Evolutionary conservation across 2,113 vertebrate species (phyloP), one percentile per base, ranked within the genome.

Genomic region (Cryptotis parvus): DNA sequence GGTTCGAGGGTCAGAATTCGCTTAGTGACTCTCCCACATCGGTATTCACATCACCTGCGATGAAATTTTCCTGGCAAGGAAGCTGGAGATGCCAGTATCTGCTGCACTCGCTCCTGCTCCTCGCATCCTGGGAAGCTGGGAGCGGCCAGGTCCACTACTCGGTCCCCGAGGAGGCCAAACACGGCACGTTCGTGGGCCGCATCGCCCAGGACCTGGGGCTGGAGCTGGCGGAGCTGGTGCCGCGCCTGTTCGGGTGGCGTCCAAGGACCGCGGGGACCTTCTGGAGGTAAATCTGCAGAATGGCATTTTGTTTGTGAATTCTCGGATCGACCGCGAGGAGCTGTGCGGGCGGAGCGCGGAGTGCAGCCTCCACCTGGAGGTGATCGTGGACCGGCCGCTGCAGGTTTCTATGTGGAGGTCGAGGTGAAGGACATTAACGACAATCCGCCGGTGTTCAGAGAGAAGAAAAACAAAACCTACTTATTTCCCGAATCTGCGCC

Each of bases 251-350:
- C 63, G 63, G 63, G 63, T 65, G 63, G 63, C 63, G 63, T 65
- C 63, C 63, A 65, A 31, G 26, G 63, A 65, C 63, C 63, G 96
- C 92, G 98, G 96, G 95, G 99, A 99, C 81, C 98, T 99, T 92
- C 97, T 99, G 97, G 99, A 99, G 97, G 98, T 99, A 79, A 99
- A 99, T 96, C 97, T 99, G 97, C 99, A 99, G 97, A 99, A 99
- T 22, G 99, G 99, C 77, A 99, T 99, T 96, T 98, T 99, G 72
- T 99, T 99, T 1, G 98, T 99, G 61, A 99, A 99, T 49, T 99
- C 99, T 93, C 98, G 99, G 55, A 99, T 99, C 26, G 99, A 99
- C 93, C 97, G 99, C 63, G 99, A 99, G 93, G 98, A 98, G 92
- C 96, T 99, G 96, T 99, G 99, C 18, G 98, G 98, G 61, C 96